Evolutionary conservation across 2,888 invertebrate species (phyloP).

Genomic region (Ypsolopha scabrella): DNA sequence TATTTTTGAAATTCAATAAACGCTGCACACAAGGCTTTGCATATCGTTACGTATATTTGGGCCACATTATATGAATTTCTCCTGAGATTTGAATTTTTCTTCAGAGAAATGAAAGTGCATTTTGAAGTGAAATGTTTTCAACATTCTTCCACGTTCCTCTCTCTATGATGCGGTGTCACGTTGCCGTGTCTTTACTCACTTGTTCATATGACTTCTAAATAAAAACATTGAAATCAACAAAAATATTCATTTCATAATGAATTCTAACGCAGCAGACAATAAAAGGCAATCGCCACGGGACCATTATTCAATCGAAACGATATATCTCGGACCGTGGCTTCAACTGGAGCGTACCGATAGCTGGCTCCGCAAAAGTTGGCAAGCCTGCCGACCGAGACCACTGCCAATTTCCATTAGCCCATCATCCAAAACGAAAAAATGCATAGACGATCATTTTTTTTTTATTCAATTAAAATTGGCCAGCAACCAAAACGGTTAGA

Average conservation of each 20-base stretch:
- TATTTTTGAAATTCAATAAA: slow-evolving; percentile 63
- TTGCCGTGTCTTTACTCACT: background rate
- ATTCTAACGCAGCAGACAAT: slow-evolving; percentile 34
- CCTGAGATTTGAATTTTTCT: background rate
- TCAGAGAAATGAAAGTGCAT: background rate
- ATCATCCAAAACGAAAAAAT: slow-evolving; percentile 69
- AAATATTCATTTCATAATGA: slow-evolving; percentile 34
- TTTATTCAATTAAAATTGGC: slow-evolving; percentile 70
- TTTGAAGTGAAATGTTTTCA: background rate
- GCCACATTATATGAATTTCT: slow-evolving; percentile 28
- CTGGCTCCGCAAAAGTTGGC: slow-evolving; percentile 67
- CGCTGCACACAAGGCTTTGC: slow-evolving; percentile 61
- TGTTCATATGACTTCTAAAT: background rate
- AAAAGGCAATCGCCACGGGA: slow-evolving; percentile 53
- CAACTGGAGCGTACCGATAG: slow-evolving; percentile 62
- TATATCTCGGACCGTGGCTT: slow-evolving; percentile 49
- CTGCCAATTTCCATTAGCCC: slow-evolving; percentile 70
- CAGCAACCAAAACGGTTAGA: slow-evolving; percentile 46
- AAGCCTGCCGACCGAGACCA: slow-evolving; percentile 56
- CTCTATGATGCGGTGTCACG: background rate
- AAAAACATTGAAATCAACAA: slow-evolving; percentile 6
- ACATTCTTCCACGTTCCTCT: background rate
- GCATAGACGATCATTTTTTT: slow-evolving; percentile 66
- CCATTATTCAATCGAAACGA: slow-evolving; percentile 65
- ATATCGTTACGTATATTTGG: slow-evolving; percentile 65